Evolutionary conservation across 1,140 invertebrate genomes (phyloP).

Genomic region (Drusus annulatus): DNA sequence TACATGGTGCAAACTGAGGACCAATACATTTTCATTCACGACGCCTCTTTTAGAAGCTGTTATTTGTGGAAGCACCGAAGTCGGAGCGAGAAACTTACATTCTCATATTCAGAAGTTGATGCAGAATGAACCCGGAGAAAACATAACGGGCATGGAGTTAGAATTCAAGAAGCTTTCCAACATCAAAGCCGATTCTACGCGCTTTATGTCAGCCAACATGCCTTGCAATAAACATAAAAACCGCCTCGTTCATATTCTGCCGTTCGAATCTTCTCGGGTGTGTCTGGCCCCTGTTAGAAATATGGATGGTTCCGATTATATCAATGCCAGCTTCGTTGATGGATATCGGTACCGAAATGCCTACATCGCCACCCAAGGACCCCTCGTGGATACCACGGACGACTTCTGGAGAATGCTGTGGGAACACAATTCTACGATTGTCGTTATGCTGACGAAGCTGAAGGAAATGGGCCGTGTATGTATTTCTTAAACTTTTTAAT

Average conservation of each 20-base stretch:
- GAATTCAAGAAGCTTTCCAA: constrained; percentile 98
- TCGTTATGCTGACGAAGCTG: constrained; percentile 98
- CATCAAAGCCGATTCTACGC: constrained; percentile 93
- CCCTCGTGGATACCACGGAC: constrained; percentile 94
- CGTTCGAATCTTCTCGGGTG: constrained; percentile 96
- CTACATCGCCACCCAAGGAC: constrained; percentile 99
- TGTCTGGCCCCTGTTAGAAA: constrained; percentile 92
- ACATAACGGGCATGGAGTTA: constrained; percentile 96
- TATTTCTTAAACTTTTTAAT: constrained; percentile 40
- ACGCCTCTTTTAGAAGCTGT: constrained; percentile 96
- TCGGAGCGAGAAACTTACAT: constrained; percentile 92
- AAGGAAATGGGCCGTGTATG: constrained; percentile 96
- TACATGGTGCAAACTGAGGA: constrained; percentile 99
- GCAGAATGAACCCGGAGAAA: constrained; percentile 85
- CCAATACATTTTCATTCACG: constrained; percentile 99
- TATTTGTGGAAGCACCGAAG: constrained; percentile 94
- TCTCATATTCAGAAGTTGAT: constrained; percentile 95
- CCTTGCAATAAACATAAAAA: constrained; percentile 99
- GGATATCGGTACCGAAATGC: constrained; percentile 92
- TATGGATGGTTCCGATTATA: constrained; percentile 97
- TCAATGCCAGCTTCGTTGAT: constrained; percentile 99
- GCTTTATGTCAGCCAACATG: constrained; percentile 96
- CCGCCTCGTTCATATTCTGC: constrained; percentile 96
- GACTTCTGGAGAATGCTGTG: constrained; percentile 99
- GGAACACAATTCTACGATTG: constrained; percentile 99